Evolutionary conservation across 1,140 invertebrate species (phyloP), one percentile per base, ranked within the genome.

Genomic region (Hermetia illucens): DNA sequence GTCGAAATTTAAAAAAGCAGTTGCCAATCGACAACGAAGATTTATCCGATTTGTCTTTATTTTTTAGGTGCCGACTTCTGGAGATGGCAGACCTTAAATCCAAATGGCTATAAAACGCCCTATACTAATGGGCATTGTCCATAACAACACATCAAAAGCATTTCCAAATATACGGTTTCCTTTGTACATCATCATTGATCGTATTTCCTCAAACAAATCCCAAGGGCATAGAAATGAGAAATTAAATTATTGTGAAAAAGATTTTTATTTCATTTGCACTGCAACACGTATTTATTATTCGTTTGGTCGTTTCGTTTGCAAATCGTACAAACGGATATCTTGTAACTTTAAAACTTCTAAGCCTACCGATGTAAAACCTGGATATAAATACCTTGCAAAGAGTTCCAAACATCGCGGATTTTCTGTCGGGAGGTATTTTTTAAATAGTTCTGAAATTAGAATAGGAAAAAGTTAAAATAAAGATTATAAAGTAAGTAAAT

Each of bases 41-140:
- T 32, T 8, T 8, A 6, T 8, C 12, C 12, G 16, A 32, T 32
- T 32, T 13, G 34, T 45, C 39, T 43, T 39, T 46, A 42, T 39
- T 30, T 64, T 59, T 10, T 52, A 89, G 85, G 86, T 66, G 71
- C 71, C 44, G 85, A 91, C 55, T 81, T 86, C 53, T 91, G 87
- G 87, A 70, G 76, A 49, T 91, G 86, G 86, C 85, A 89, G 63
- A 78, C 71, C 1, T 75, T 76, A 68, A 90, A 90, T 60, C 85
- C 85, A 1, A 65, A 79, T 50, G 86, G 86, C 15, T 91, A 82
- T 42, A 36, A 36, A 24, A 21, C 18, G 3, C 13, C 15, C 9
- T 4, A 22, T 2, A 36, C 34, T 16, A 36, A 36, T 36, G 34
- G 34, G 6, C 34, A 36, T 20, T 25, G n/a, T 8, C n/a, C n/a